A percentile compares a stretch with the other conserved stretches of the same genome.
These are phyloP conservation scores for Tricholaema leucomelas DNA, from an alignment of 2,113 vertebrate species.

Conservation along the genomic window DNA sequence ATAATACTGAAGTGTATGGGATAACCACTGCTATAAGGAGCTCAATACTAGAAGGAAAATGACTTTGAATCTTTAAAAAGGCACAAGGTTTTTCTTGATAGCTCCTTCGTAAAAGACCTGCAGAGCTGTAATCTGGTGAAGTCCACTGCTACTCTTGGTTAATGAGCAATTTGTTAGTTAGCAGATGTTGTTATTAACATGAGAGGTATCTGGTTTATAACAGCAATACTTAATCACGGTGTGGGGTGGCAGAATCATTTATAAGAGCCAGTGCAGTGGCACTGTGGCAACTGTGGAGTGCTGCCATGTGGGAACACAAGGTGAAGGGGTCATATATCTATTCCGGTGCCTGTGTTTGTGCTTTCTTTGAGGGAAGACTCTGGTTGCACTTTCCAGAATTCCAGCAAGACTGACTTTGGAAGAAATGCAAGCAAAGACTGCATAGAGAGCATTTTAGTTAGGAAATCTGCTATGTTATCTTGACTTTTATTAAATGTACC, in stretches of 20 bases:
- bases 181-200: conserved; percentile 70
- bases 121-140: conserved; percentile 64
- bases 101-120: conserved; percentile 34
- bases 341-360: neutral
- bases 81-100: conserved; percentile 15
- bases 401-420: neutral
- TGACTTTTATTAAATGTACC: neutral
- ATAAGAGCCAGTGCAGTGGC: conserved; percentile 7
- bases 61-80: conserved; percentile 13
- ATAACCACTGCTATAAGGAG: conserved; percentile 43
- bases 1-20: conserved; percentile 1
- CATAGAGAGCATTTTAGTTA: neutral
- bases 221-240: conserved; percentile 71
- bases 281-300: conserved; percentile 9
- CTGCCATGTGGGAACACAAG: conserved; percentile 46
- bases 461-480: neutral
- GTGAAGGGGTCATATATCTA: neutral
- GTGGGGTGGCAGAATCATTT: conserved; percentile 40
- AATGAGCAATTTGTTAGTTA: conserved; percentile 75
- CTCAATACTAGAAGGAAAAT: conserved; percentile 24
- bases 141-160: conserved; percentile 68
- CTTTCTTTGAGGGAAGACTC: neutral
- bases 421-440: neutral
- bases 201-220: conserved; percentile 73
- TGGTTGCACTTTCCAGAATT: neutral